These are phyloP conservation scores for Antheraea yamamai DNA, from an alignment of 2,888 invertebrate genomes.

Conservation along the genomic window DNA sequence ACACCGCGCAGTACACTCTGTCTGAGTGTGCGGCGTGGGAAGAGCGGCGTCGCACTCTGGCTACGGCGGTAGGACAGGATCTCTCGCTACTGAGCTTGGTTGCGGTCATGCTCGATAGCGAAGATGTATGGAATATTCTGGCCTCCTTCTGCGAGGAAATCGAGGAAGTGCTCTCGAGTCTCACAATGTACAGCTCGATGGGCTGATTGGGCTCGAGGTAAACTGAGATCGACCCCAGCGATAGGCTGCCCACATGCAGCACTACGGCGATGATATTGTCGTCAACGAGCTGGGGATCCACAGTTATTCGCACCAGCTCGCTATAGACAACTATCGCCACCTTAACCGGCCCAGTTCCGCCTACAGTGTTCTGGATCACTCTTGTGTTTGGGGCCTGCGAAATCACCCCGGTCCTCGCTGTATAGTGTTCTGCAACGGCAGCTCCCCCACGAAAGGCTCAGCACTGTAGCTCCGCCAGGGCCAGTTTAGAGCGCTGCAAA, in stretches of 20 bases:
- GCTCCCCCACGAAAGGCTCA: not conserved
- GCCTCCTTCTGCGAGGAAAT: too few species aligned
- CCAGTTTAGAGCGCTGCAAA: too few species aligned
- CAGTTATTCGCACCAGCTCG: not conserved
- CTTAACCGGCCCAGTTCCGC: constrained; percentile 9
- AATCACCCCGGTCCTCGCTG: not conserved
- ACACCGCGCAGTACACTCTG: too few species aligned
- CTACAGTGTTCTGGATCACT: constrained; percentile 18
- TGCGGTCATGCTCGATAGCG: too few species aligned
- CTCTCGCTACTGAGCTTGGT: too few species aligned
- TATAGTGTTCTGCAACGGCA: constrained; percentile 19
- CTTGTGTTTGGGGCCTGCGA: not conserved
- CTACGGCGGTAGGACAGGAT: too few species aligned
- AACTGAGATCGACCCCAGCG: constrained; percentile 21
- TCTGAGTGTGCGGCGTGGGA: too few species aligned
- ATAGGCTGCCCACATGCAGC: not conserved
- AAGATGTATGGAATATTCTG: too few species aligned
- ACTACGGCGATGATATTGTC: constrained; percentile 7
- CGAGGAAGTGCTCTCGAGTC: not conserved
- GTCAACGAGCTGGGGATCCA: constrained; percentile 1
- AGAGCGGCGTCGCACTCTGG: too few species aligned
- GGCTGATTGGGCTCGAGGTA: constrained; percentile 24
- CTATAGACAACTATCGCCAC: constrained; percentile 21
- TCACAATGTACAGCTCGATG: constrained; percentile 14
- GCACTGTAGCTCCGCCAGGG: too few species aligned